A percentile compares a stretch with the other conserved stretches of the same genome.
phyloP scores from a whole-genome alignment of 2,113 vertebrate species.

The Takifugu bimaculatus region DNA sequence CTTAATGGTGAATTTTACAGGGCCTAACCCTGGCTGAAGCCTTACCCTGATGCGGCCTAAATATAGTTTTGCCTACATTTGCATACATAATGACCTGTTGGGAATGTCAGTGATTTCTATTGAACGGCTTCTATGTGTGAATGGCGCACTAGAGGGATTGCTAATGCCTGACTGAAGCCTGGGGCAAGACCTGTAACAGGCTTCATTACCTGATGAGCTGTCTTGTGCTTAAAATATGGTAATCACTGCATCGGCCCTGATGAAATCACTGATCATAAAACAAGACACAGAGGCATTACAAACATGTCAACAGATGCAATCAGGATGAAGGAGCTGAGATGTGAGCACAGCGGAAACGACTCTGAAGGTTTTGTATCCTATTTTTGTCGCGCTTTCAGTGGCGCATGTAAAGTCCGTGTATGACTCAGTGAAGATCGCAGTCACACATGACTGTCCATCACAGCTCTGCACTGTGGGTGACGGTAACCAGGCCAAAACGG shows the following conservation, averaged over 20 bases:
- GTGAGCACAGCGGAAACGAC: constrained; percentile 6
- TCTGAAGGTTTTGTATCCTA: constrained; percentile 9
- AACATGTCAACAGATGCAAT: not conserved
- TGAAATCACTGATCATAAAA: not conserved
- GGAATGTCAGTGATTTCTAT: too few species aligned
- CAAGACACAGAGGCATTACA: not conserved
- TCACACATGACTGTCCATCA: constrained; percentile 25
- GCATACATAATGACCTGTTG: too few species aligned
- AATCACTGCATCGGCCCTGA: not conserved
- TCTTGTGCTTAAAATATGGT: too few species aligned
- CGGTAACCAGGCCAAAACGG: constrained; percentile 7
- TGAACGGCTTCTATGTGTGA: too few species aligned
- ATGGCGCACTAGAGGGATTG: too few species aligned
- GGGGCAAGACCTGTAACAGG: too few species aligned
- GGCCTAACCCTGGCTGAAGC: too few species aligned
- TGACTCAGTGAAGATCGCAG: constrained; percentile 31
- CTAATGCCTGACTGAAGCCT: too few species aligned
- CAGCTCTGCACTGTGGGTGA: constrained; percentile 16
- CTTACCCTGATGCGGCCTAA: too few species aligned
- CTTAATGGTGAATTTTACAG: too few species aligned
- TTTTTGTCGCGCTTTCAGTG: constrained; percentile 25
- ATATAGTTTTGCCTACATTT: too few species aligned
- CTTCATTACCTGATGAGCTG: too few species aligned
- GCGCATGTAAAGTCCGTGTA: constrained; percentile 26
- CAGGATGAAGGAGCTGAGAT: not conserved